Conservation (phyloP, 2,888 invertebrate genomes). For the Anoplius nigerrimus region DNA sequence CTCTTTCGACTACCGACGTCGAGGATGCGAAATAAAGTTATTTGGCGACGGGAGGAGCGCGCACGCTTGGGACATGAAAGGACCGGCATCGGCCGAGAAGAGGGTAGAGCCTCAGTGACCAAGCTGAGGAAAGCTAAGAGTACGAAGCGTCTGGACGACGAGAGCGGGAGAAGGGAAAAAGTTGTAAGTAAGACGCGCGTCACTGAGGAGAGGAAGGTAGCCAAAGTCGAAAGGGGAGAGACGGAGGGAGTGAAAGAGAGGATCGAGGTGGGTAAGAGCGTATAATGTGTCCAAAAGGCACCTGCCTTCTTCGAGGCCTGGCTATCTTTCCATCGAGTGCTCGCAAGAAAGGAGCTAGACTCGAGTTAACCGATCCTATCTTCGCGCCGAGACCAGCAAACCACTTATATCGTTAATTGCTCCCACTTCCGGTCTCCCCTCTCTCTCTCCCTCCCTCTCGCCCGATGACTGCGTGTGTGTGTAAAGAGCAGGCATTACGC, state of each 20-base stretch:
- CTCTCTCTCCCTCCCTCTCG: not conserved
- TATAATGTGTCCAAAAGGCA: conserved; percentile 73
- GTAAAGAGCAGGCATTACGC: conserved; percentile 50
- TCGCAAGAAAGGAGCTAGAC: conserved; percentile 65
- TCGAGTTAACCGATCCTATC: conserved; percentile 70
- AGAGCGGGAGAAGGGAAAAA: conserved; percentile 13
- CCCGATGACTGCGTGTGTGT: conserved; percentile 36
- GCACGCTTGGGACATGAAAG: conserved; percentile 1
- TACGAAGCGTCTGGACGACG: conserved; percentile 25
- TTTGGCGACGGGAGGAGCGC: conserved; percentile 37
- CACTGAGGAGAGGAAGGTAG: not conserved
- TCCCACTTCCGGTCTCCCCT: conserved; percentile 70
- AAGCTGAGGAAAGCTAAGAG: not conserved
- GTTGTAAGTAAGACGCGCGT: too few species aligned
- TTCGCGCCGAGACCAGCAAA: conserved; percentile 69
- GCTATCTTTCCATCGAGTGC: conserved; percentile 69
- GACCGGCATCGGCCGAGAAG: conserved; percentile 13
- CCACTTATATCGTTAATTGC: conserved; percentile 76
- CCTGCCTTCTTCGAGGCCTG: conserved; percentile 57
- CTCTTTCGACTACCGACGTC: conserved; percentile 31
- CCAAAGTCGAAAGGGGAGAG: conserved; percentile 15
- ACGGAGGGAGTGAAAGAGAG: conserved; percentile 36
- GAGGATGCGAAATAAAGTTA: conserved; percentile 46
- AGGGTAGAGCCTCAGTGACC: conserved; percentile 9
- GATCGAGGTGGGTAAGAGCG: conserved; percentile 65